Conservation (phyloP, 53 echinoderm and acorn worm genomes). For the Hippasteria phrygiana region DNA sequence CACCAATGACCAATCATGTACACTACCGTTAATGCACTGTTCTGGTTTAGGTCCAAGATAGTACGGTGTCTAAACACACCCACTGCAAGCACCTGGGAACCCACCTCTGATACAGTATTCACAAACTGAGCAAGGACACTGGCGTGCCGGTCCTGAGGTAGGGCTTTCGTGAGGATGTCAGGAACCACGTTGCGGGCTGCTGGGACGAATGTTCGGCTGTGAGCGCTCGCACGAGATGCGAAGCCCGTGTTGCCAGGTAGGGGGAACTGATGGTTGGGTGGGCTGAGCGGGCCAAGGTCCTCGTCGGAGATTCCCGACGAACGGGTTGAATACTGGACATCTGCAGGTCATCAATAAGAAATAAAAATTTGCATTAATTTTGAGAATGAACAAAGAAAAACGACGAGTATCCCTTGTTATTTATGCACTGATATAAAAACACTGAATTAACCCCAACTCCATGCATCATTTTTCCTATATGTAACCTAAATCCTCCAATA, state of each 20-base stretch:
- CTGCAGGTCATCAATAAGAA: not conserved
- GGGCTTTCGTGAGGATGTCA: slow-evolving; percentile 76
- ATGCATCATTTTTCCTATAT: too few species aligned
- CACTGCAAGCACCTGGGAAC: not conserved
- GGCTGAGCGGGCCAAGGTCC: slow-evolving; percentile 79
- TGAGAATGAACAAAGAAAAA: too few species aligned
- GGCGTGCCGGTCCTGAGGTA: slow-evolving; percentile 85
- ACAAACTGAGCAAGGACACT: slow-evolving; percentile 83
- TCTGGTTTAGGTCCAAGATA: too few species aligned
- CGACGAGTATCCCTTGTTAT: too few species aligned
- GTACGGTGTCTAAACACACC: not conserved
- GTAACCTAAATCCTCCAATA: too few species aligned
- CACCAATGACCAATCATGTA: too few species aligned
- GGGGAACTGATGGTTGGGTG: slow-evolving; percentile 84
- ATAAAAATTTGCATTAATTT: too few species aligned
- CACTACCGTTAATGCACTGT: too few species aligned
- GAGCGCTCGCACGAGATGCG: slow-evolving; percentile 45
- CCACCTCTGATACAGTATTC: slow-evolving; percentile 78
- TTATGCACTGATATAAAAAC: too few species aligned
- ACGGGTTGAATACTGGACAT: not conserved
- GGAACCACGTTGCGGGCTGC: slow-evolving; percentile 23
- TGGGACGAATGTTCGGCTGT: not conserved
- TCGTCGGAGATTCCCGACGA: slow-evolving; percentile 40
- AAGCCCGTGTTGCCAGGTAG: slow-evolving; percentile 92
- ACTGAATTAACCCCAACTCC: too few species aligned